phyloP scores from a whole-genome alignment of 2,797 vertebrate species.

The Parotocinclus haroldoi region DNA sequence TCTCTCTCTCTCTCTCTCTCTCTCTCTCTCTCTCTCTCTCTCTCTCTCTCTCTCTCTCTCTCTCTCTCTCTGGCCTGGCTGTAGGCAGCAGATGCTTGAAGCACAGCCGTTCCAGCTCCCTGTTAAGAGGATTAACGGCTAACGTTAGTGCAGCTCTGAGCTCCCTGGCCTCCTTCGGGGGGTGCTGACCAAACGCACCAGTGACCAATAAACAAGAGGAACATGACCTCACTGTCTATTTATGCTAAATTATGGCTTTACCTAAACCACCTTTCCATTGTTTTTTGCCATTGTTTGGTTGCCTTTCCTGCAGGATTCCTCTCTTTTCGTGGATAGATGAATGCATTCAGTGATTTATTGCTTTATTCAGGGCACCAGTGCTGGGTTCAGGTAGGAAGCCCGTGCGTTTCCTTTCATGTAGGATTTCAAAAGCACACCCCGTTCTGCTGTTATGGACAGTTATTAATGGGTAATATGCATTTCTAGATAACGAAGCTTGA shows the following conservation, averaged over 20 bases:
- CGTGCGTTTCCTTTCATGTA: too few species aligned
- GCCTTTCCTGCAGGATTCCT: background rate
- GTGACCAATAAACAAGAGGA: conserved; percentile 44
- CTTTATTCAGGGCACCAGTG: background rate
- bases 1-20: too few species aligned
- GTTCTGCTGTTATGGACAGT: conserved; percentile 9
- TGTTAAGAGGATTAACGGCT: conserved; percentile 35
- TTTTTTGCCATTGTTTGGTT: conserved; percentile 21
- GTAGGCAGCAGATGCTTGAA: conserved; percentile 12
- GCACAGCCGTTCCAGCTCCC: conserved; percentile 11
- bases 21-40: too few species aligned
- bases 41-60: too few species aligned
- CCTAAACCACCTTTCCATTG: conserved; percentile 12
- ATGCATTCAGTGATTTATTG: background rate
- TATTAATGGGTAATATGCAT: conserved; percentile 32
- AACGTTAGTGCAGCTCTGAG: conserved; percentile 17
- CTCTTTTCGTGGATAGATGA: background rate
- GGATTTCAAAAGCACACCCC: too few species aligned
- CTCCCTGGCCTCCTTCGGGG: conserved; percentile 5
- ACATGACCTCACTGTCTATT: conserved; percentile 51
- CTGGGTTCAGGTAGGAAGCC: too few species aligned
- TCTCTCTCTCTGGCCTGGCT: background rate
- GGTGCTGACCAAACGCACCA: conserved; percentile 19
- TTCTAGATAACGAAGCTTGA: conserved; percentile 16
- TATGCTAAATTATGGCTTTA: conserved; percentile 34